Conservation (phyloP, 2,888 invertebrate genomes). For the Conchocele bisecta region DNA sequence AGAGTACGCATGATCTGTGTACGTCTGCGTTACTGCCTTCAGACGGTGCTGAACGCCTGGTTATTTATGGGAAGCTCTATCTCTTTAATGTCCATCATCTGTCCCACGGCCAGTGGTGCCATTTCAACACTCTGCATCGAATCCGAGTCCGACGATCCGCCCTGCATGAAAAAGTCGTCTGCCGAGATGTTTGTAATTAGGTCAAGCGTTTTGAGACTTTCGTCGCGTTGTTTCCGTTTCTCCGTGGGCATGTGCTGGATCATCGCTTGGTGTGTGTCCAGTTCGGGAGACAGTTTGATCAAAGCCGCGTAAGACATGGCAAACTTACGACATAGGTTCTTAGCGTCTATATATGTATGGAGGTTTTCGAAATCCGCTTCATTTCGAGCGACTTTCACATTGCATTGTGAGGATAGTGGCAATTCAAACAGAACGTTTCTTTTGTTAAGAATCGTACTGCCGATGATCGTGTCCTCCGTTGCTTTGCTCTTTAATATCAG, state of each 20-base stretch:
- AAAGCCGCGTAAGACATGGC: conserved; percentile 65
- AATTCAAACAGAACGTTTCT: conserved; percentile 76
- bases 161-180: conserved; percentile 61
- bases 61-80: conserved; percentile 42
- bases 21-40: too few relatives aligned
- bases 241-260: conserved; percentile 72
- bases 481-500: conserved; percentile 58
- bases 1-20: too few relatives aligned
- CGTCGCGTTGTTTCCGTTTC: conserved; percentile 58
- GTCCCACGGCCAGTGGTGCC: conserved; percentile 48
- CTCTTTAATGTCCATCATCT: conserved; percentile 65
- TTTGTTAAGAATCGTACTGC: conserved; percentile 70
- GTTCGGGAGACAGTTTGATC: conserved; percentile 73
- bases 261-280: conserved; percentile 69
- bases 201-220: conserved; percentile 68
- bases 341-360: conserved; percentile 67
- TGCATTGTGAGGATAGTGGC: conserved; percentile 56
- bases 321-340: conserved; percentile 69
- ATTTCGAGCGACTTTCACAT: conserved; percentile 46
- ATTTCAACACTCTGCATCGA: conserved; percentile 65
- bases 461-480: conserved; percentile 64
- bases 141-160: conserved; percentile 64
- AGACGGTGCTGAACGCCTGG: conserved; percentile 40
- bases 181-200: conserved; percentile 74
- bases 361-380: conserved; percentile 62